phyloP scores from a whole-genome alignment of 2,113 vertebrate genomes.

The Rana temporaria region DNA sequence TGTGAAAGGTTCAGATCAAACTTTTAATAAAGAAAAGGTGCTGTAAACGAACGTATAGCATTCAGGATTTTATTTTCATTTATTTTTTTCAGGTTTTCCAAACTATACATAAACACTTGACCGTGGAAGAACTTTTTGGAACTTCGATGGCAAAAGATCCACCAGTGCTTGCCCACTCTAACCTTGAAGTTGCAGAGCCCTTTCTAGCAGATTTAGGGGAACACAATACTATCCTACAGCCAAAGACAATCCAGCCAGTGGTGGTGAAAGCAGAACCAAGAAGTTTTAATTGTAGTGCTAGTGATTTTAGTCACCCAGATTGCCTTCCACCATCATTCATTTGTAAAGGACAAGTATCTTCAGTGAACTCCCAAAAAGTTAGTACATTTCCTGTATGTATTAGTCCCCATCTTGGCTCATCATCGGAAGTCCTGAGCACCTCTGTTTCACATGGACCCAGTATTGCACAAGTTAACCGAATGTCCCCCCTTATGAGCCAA shows the following conservation, averaged over 20 bases:
- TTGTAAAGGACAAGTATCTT: conserved; percentile 64
- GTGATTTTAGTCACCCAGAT: conserved; percentile 66
- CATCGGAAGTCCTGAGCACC: conserved; percentile 69
- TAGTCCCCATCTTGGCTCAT: conserved; percentile 79
- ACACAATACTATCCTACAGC: conserved; percentile 72
- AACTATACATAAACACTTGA: conserved; percentile 91
- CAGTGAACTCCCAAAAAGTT: conserved; percentile 71
- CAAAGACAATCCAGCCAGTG: conserved; percentile 70
- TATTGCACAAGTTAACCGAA: conserved; percentile 72
- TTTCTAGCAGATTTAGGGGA: conserved; percentile 70
- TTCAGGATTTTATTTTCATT: conserved; percentile 4
- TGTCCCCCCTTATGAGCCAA: conserved; percentile 80
- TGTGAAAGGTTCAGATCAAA: no score
- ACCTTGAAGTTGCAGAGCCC: conserved; percentile 71
- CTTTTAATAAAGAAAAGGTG: background rate
- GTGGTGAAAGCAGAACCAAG: conserved; percentile 70
- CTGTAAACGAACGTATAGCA: background rate
- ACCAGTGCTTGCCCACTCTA: conserved; percentile 65
- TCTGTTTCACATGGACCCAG: conserved; percentile 70
- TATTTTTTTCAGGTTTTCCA: conserved; percentile 77
- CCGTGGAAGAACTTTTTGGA: conserved; percentile 96
- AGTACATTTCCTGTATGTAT: conserved; percentile 72
- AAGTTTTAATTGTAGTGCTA: conserved; percentile 63
- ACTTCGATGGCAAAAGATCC: conserved; percentile 90
- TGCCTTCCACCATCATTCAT: conserved; percentile 72